These are phyloP conservation scores for Tachyglossus aculeatus DNA, from an alignment of 2,797 vertebrate species.

Conservation along the genomic window DNA sequence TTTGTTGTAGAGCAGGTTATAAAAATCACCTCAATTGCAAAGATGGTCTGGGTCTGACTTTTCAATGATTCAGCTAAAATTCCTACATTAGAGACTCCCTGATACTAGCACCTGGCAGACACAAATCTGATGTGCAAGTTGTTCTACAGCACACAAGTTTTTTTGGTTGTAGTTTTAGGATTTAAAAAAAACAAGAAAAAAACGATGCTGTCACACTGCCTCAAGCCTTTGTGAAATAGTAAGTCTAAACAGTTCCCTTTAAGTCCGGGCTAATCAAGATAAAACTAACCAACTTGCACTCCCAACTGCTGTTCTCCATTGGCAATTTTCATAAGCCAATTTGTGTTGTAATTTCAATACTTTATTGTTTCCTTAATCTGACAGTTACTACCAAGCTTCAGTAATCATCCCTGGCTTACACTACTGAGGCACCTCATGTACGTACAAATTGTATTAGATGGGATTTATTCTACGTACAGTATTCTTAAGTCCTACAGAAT, in stretches of 20 bases:
- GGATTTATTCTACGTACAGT: constrained; percentile 23
- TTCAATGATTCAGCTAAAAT: background rate
- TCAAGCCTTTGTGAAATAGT: background rate
- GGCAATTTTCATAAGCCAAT: constrained; percentile 19
- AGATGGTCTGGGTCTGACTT: background rate
- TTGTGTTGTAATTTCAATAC: background rate
- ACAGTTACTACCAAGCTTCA: background rate
- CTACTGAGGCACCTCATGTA: background rate
- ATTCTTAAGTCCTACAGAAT: constrained; percentile 42
- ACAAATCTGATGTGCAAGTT: background rate
- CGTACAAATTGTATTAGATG: constrained; percentile 2
- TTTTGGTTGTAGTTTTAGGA: too few relatives aligned
- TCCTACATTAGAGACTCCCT: background rate
- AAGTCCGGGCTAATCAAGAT: background rate
- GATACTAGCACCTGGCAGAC: background rate
- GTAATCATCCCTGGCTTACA: constrained; percentile 23
- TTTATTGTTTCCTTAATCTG: background rate
- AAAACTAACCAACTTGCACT: constrained; percentile 31
- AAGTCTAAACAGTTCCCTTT: background rate
- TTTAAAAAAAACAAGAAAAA: too few relatives aligned
- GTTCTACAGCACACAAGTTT: constrained; percentile 16
- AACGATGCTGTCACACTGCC: constrained; percentile 9
- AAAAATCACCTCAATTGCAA: constrained; percentile 9
- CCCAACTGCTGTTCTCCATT: background rate
- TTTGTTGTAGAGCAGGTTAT: background rate